Base-by-base conservation (phyloP, 2,797 vertebrate species). In the Melanogrammus aeglefinus region DNA sequence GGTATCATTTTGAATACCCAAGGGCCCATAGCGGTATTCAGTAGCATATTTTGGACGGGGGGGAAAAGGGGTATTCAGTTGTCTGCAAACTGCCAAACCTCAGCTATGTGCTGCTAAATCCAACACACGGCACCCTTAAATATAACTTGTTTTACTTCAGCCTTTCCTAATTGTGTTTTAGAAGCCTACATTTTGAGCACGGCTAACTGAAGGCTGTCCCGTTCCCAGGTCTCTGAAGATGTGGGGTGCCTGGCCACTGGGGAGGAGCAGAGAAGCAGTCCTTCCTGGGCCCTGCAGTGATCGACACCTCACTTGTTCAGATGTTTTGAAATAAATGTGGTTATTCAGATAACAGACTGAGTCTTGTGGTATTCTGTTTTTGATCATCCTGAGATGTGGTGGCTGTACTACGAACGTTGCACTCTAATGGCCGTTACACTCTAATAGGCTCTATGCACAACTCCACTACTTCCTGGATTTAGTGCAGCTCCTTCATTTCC, bases 281-380 rank as follows among this genome's bases (percentile, higher is more conserved):
- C 73, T 16, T 78, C 79, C 18, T 39, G 77, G 84, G 73, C 47
- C 10, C 74, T 39, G 69, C 71, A 75, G 29, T 79, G 83, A 80
- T 76, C 72, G 14, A 51, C 76, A 72, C 73, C 51, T 84, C 77
- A 29, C 72, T 77, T 74, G 36, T 86, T 80, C 75, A 75, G 44
- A 84, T 63, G 57, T 63, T n/a, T 87, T 90, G 73, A 92, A 94
- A 94, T 93, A 94, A 94, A 93, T 78, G 80, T 84, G 78, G 76
- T 57, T 81, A 35, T 81, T 82, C 6, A 39, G 5, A 71, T 76
- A 72, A 35, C 16, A 1, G 70, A 1, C 29, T 9, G 24, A 35
- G 47, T 10, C n/a, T 9, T 76, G 76, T 78, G 39, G 63, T 57
- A 5, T 66, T 31, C 13, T 29, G 12, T 0, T 31, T 12, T 29